Percentiles rank a stretch among this genome's conserved stretches.
Conservation (phyloP, 2,888 invertebrate species). For the Epinotia demarniana region DNA sequence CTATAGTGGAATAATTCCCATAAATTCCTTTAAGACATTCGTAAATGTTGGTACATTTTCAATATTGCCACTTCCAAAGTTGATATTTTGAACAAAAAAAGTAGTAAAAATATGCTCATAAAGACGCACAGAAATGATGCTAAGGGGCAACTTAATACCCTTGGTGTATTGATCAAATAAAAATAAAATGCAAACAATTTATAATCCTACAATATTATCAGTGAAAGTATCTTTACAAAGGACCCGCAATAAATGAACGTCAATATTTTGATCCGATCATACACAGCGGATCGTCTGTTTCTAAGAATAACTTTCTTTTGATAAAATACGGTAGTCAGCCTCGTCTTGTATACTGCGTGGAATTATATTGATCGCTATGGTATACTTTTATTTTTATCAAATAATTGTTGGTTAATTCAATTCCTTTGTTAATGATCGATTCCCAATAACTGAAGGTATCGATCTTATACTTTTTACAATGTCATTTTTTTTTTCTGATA, state of each 20-base stretch:
- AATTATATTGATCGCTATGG: background rate
- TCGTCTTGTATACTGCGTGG: background rate
- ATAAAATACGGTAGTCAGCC: constrained; percentile 26
- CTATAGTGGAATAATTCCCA: no score
- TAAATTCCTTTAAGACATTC: no score
- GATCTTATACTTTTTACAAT: no score
- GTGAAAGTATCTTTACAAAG: constrained; percentile 42
- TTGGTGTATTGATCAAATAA: constrained; percentile 10
- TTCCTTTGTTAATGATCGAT: no score
- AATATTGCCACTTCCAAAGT: no score
- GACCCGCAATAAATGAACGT: constrained; percentile 40
- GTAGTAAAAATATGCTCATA: background rate
- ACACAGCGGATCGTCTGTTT: constrained; percentile 27
- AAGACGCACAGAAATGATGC: constrained; percentile 9
- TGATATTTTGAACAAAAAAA: no score
- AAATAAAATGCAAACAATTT: constrained; percentile 24
- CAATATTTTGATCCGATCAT: constrained; percentile 38
- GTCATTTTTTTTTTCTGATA: no score
- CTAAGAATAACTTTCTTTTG: constrained; percentile 39
- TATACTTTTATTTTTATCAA: background rate
- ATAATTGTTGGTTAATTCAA: no score
- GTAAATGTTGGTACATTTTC: no score
- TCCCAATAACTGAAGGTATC: no score
- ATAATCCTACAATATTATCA: constrained; percentile 43
- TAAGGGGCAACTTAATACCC: background rate